Percentiles rank a stretch among this genome's conserved stretches.
These are phyloP conservation scores for Geotria australis DNA, from an alignment of 2,797 vertebrate genomes.

Conservation along the genomic window DNA sequence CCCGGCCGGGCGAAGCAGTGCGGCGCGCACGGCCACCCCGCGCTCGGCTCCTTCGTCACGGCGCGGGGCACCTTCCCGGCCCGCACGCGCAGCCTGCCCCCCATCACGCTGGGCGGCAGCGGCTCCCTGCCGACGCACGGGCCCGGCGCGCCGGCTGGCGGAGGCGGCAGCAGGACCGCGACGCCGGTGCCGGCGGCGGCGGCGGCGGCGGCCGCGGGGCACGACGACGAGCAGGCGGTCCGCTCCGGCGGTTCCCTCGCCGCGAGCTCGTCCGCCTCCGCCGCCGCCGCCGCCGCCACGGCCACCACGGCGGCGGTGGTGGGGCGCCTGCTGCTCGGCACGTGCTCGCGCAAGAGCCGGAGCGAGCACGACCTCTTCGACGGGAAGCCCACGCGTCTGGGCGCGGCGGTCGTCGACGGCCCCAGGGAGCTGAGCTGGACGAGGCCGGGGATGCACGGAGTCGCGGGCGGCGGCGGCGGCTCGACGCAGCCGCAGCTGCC, in stretches of 20 bases:
- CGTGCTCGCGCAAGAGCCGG: constrained; percentile 22
- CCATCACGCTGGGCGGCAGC: constrained; percentile 17
- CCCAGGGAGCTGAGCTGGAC: no score
- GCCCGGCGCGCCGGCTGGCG: no score
- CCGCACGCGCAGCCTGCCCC: constrained; percentile 32
- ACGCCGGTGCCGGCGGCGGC: no score
- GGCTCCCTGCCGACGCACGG: constrained; percentile 10
- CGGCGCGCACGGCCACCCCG: not conserved
- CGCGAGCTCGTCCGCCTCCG: constrained; percentile 9
- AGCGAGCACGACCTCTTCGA: constrained; percentile 29
- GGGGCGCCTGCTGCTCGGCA: constrained; percentile 2
- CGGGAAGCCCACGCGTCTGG: constrained; percentile 7
- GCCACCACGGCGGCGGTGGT: constrained; percentile 8
- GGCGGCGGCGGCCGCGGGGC: no score
- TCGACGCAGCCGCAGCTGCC: no score
- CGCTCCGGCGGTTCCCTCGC: no score
- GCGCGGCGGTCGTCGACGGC: no score
- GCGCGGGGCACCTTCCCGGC: constrained; percentile 17
- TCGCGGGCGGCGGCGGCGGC: no score
- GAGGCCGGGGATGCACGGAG: no score
- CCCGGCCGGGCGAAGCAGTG: constrained; percentile 5
- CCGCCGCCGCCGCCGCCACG: constrained; percentile 6
- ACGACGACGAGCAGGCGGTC: no score
- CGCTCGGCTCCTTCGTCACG: no score
- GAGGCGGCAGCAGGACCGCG: no score